Conservation (phyloP, 2,888 invertebrate species). For the Coelinius sp. region DNA sequence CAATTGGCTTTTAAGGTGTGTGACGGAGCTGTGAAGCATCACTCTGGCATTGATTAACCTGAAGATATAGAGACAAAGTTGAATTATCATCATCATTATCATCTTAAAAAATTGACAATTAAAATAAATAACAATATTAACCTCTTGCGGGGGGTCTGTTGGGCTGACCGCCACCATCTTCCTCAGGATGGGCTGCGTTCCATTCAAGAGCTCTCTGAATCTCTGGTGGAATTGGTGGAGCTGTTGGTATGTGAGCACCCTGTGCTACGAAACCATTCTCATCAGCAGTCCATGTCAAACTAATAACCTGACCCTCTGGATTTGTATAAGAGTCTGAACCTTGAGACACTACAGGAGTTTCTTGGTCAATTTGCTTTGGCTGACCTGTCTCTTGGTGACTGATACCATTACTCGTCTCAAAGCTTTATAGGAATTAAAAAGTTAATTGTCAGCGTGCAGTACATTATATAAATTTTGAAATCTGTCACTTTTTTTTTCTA, state of each 20-base stretch:
- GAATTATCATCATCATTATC: too few species aligned
- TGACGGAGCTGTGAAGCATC: neutral
- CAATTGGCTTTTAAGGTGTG: constrained; percentile 21
- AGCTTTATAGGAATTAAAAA: constrained; percentile 53
- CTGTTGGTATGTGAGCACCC: constrained; percentile 70
- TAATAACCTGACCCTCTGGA: constrained; percentile 70
- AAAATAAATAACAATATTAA: constrained; percentile 35
- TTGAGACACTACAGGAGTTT: constrained; percentile 68
- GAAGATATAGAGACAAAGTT: constrained; percentile 30
- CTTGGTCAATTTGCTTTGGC: constrained; percentile 67
- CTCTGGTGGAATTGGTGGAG: constrained; percentile 70
- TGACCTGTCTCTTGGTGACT: constrained; percentile 70
- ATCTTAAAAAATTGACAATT: constrained; percentile 19
- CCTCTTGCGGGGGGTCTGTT: constrained; percentile 60
- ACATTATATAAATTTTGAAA: neutral
- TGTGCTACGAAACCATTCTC: constrained; percentile 70
- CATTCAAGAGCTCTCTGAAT: constrained; percentile 70
- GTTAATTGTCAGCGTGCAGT: constrained; percentile 1
- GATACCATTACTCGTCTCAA: constrained; percentile 72
- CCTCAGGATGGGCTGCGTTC: constrained; percentile 70
- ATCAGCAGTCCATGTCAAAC: constrained; percentile 68
- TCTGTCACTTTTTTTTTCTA: constrained; percentile 30
- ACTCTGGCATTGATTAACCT: constrained; percentile 56
- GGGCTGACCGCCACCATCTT: constrained; percentile 51
- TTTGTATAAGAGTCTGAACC: constrained; percentile 70